Evolutionary conservation across 2,113 vertebrate genomes (phyloP), one percentile per base, ranked within the genome.

Genomic region (Pardalotus punctatus): DNA sequence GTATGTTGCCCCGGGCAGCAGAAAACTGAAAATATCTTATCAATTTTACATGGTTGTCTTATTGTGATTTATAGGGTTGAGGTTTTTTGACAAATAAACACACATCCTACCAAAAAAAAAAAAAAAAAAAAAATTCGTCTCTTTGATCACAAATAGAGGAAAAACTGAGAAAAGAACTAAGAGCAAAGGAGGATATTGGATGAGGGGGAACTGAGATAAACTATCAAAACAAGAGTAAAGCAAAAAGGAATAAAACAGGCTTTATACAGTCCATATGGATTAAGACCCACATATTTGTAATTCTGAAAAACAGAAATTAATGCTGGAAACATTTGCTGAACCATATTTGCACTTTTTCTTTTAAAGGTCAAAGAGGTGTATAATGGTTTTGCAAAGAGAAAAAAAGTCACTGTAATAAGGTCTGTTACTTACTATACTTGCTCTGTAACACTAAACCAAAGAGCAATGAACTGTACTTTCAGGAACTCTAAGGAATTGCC

Each of bases 401-500:
- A 79, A 94, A 94, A 94, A 92, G 79, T 64, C 81, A 54, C 28
- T 78, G 48, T 58, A 83, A 81, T 90, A 91, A 93, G 29, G 67
- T 70, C 72, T 91, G 78, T 91, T 93, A 93, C 87, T 92, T 94
- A 43, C 72, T 81, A 74, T 84, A 81, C 60, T 93, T 81, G 48
- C 48, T 90, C 51, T 84, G 78, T 94, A 97, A 95, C 88, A 76
- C 85, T 88, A 94, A 94, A 81, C 62, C 70, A 96, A 95, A 96
- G 82, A 92, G 86, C 86, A 97, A 65, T 94, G 89, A 97, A 96
- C 93, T 96, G 79, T 91, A 96, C 93, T 74, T 97, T 95, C 67
- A 45, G 91, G 96, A 94, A 95, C 88, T 77, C 97, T 53, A 89
- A 94, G 91, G 97, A 97, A 97, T 95, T 97, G 89, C 72, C 90